A percentile compares a stretch with the other conserved stretches of the same genome.
phyloP scores from a whole-genome alignment of 2,113 vertebrate species.

The Heteronetta atricapilla region DNA sequence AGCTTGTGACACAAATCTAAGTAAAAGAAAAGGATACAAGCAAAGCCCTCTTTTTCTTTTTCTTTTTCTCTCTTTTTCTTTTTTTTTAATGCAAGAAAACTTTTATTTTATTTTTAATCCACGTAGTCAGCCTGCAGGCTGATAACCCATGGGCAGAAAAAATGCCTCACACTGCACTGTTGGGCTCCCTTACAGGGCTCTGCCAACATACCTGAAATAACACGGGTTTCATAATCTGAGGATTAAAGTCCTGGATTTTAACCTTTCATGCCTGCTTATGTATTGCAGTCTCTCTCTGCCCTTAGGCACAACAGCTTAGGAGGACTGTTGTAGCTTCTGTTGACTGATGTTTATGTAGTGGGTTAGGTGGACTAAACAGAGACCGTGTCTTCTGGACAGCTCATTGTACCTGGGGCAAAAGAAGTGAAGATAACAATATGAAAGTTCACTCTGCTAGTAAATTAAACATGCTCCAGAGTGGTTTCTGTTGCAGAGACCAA shows the following conservation, averaged over 20 bases:
- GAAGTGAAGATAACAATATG: not conserved
- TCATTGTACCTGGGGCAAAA: not conserved
- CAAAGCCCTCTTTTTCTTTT: not conserved
- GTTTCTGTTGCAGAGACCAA: not conserved
- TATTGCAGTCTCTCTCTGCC: not conserved
- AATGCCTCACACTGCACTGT: not conserved
- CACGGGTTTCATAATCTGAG: not conserved
- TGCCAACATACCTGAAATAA: not conserved
- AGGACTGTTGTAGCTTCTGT: not conserved
- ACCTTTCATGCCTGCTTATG: not conserved
- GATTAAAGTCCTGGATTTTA: not conserved
- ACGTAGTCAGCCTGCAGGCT: not conserved
- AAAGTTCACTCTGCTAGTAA: not conserved
- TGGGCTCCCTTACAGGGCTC: no score
- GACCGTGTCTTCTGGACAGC: not conserved
- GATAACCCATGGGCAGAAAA: not conserved
- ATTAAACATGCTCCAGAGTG: not conserved
- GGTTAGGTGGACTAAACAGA: not conserved
- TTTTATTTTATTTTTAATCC: not conserved
- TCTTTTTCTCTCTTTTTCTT: not conserved
- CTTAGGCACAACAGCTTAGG: not conserved
- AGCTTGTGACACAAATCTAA: not conserved
- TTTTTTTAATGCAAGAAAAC: not conserved
- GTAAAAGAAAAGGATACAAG: not conserved
- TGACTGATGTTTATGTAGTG: not conserved